phyloP scores from a whole-genome alignment of 2,113 vertebrate genomes.

The Myrmecophaga tridactyla region DNA sequence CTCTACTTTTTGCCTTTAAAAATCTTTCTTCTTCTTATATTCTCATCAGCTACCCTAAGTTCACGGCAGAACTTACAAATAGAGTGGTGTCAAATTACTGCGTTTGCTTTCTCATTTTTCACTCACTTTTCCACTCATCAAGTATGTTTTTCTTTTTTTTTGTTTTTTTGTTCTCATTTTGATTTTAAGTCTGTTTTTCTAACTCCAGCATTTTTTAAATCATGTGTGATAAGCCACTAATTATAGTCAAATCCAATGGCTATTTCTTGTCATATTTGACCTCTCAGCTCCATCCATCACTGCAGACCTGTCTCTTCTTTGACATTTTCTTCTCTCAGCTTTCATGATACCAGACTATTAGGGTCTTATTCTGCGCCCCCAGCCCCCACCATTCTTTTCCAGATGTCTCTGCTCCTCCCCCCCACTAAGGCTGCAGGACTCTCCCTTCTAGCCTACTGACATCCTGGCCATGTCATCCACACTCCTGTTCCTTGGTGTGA shows the following conservation, averaged over 20 bases:
- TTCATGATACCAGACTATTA: background rate
- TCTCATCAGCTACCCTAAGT: background rate
- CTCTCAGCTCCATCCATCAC: background rate
- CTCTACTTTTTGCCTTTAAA: background rate
- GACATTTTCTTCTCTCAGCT: background rate
- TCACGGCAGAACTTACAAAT: background rate
- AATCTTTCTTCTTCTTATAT: background rate
- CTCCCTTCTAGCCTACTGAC: background rate
- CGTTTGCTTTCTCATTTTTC: background rate
- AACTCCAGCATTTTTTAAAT: background rate
- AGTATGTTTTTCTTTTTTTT: no score
- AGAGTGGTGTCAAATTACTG: background rate
- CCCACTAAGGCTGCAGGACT: background rate
- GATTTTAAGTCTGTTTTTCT: no score
- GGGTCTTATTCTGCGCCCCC: background rate
- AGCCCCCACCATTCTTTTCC: background rate
- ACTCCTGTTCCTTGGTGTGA: background rate
- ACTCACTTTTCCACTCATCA: background rate
- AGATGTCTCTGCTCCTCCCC: background rate
- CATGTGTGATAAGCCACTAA: background rate
- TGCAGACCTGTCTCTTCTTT: background rate
- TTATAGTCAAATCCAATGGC: background rate
- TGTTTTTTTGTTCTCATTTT: no score
- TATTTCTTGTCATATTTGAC: no score
- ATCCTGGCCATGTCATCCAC: background rate